Evolutionary conservation across 2,797 vertebrate genomes (phyloP).

Genomic region (Liasis olivaceus): DNA sequence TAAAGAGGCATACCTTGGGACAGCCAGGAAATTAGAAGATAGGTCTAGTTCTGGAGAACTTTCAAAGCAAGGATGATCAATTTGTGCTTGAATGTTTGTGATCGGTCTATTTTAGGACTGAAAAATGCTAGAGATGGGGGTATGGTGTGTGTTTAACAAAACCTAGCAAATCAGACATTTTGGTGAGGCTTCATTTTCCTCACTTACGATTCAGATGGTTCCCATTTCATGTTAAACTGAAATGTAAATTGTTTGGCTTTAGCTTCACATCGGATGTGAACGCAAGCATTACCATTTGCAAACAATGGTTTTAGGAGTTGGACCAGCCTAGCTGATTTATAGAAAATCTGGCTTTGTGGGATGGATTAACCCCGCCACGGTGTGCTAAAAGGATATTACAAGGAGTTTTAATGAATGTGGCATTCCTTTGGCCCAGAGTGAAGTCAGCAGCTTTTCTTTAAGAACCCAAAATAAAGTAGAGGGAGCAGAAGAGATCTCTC

Average conservation of each 20-base stretch:
- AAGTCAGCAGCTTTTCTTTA: not conserved
- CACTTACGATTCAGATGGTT: not conserved
- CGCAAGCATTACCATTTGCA: not conserved
- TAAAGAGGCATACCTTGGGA: not conserved
- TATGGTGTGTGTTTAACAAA: not conserved
- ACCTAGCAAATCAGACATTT: not conserved
- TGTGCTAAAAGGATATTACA: not conserved
- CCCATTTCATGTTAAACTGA: not conserved
- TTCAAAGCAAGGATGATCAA: not conserved
- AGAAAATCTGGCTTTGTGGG: not conserved
- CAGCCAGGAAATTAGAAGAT: not conserved
- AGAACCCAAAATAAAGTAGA: not conserved
- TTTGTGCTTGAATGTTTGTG: not conserved
- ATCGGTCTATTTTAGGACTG: not conserved
- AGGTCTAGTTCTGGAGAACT: not conserved
- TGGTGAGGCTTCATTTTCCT: not conserved
- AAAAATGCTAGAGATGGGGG: not conserved
- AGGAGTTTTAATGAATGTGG: not conserved
- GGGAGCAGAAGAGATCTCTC: too few relatives aligned
- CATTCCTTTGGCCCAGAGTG: not conserved
- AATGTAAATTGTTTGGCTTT: not conserved
- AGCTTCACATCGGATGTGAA: not conserved
- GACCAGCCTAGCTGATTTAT: not conserved
- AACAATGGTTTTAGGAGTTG: not conserved
- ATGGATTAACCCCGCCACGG: not conserved